phyloP scores from a whole-genome alignment of 2,797 vertebrate genomes.

The Babyrousa celebensis region DNA sequence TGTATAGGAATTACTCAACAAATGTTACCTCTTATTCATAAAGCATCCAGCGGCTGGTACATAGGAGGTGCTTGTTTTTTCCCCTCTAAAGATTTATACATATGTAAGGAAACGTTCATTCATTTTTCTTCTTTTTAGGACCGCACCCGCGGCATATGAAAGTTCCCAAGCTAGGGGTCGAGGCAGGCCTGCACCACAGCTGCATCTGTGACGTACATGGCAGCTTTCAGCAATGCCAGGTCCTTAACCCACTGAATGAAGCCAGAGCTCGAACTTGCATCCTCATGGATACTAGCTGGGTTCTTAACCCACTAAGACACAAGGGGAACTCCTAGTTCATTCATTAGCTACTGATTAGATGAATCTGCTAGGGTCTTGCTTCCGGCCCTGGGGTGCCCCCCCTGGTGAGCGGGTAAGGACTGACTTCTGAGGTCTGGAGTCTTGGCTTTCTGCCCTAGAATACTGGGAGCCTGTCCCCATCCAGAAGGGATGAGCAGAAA shows the following conservation, averaged over 20 bases:
- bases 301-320: too few relatives aligned
- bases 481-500: not conserved
- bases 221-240: too few relatives aligned
- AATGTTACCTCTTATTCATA: constrained; percentile 20
- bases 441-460: not conserved
- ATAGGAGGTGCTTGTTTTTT: not conserved
- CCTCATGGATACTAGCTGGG: too few relatives aligned
- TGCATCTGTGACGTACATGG: too few relatives aligned
- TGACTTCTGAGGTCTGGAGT: not conserved
- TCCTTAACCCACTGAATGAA: too few relatives aligned
- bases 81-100: constrained; percentile 8
- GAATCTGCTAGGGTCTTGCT: not conserved
- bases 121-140: not conserved
- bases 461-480: not conserved
- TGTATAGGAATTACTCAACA: constrained; percentile 23
- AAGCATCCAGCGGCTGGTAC: not conserved
- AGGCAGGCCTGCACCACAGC: not conserved
- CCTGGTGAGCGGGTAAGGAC: not conserved
- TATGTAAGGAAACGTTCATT: not conserved
- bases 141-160: not conserved
- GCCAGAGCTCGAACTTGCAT: too few relatives aligned
- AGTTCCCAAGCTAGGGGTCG: not conserved
- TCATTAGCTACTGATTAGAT: not conserved
- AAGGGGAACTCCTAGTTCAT: not conserved
- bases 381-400: not conserved